Conservation (phyloP, 2,888 invertebrate species). For the Oithona nana region DNA sequence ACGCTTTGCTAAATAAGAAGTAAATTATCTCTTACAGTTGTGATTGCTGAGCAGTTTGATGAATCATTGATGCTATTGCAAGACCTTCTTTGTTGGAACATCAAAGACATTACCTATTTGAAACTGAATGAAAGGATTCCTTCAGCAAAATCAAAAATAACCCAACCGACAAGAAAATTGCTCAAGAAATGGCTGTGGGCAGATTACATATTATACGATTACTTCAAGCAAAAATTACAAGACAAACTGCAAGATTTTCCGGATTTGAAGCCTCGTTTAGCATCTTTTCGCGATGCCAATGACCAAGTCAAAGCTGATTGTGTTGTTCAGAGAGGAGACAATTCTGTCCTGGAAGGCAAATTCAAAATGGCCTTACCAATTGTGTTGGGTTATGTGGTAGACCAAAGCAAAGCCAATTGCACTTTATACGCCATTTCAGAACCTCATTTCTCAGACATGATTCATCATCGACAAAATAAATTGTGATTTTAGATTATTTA, state of each 20-base stretch:
- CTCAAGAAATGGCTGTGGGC: slow-evolving; percentile 20
- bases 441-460: background rate
- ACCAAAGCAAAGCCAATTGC: background rate
- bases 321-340: background rate
- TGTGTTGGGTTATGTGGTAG: slow-evolving; percentile 1
- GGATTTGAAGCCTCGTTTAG: background rate
- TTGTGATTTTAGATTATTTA: background rate
- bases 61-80: slow-evolving; percentile 1
- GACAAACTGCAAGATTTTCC: background rate
- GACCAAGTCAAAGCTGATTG: background rate
- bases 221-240: slow-evolving; percentile 21
- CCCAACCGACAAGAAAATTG: background rate
- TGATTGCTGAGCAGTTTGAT: slow-evolving; percentile 7
- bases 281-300: background rate
- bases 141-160: background rate
- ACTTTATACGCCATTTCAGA: background rate
- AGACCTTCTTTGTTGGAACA: background rate
- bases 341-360: background rate
- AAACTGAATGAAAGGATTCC: background rate
- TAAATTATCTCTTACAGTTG: too few species aligned
- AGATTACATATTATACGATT: slow-evolving; percentile 22
- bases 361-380: slow-evolving; percentile 9
- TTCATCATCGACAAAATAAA: background rate
- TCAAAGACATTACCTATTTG: slow-evolving; percentile 2
- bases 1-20: too few species aligned